Evolutionary conservation across 2,113 vertebrate species (phyloP), one percentile per base, ranked within the genome.

Genomic region (Alectura lathami): DNA sequence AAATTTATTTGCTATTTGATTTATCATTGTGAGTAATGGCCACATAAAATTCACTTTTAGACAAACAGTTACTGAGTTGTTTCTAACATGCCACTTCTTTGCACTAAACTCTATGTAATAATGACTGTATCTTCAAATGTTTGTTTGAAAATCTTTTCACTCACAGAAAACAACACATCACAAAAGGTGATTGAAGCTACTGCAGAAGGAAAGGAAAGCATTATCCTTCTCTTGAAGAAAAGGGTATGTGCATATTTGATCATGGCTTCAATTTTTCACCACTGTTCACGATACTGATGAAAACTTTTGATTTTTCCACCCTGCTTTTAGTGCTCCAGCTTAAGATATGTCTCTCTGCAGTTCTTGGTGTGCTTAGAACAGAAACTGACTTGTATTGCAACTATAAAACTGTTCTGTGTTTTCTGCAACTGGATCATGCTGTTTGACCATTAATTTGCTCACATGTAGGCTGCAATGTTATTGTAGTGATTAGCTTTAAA

Each of bases 241-340:
- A 47, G 81, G 93, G 97, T 97, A 89, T 30, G n/a, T 45, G 40
- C 47, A 23, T 66, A 45, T 62, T 68, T 63, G 50, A 48, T 79
- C n/a, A 23, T 5, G 30, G 38, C 30, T 88, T 77, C 57, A 81
- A 8, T 42, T 80, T 83, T 84, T 77, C 56, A 62, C 11, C 11
- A 14, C 69, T 51, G 34, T 56, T 81, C 29, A 82, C 22, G 12
- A 30, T 66, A 32, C 9, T 63, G 16, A 30, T 81, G 38, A 62
- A 76, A 92, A 64, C 53, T 57, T 62, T 53, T 62, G 51, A 34
- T 48, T 88, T 89, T 89, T 69, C 42, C 42, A 17, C 42, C 1
- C 0, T 63, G 59, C 59, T 79, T 62, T 36, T 80, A 88, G 48
- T 3, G 5, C 18, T 67, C 57, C 32, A 47, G 1, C 43, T 69